These are phyloP conservation scores for Peromyscus eremicus DNA, from an alignment of 2,797 vertebrate genomes.

Conservation along the genomic window DNA sequence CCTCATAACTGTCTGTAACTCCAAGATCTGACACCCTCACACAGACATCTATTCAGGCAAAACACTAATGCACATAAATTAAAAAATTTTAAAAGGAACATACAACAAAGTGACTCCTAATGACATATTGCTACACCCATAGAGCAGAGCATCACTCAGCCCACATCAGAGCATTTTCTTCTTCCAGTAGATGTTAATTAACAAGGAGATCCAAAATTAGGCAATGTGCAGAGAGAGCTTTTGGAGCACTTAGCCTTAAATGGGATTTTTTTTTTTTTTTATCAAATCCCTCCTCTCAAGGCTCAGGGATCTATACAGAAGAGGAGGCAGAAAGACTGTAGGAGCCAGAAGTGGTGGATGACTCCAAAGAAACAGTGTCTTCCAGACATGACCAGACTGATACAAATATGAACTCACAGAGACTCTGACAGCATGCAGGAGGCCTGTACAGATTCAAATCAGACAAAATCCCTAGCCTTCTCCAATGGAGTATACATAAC, in stretches of 20 bases:
- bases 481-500: background rate
- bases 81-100: background rate
- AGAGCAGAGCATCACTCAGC: background rate
- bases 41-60: background rate
- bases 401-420: background rate
- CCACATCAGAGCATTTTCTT: background rate
- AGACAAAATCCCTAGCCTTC: background rate
- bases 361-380: background rate
- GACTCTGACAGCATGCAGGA: background rate
- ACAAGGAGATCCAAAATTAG: background rate
- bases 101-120: no score
- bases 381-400: background rate
- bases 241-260: background rate
- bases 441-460: background rate
- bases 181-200: background rate
- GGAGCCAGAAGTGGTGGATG: background rate
- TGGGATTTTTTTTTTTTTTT: background rate
- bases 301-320: background rate
- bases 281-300: background rate
- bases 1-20: background rate
- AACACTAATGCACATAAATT: background rate
- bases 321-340: background rate
- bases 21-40: background rate
- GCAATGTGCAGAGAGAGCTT: background rate
- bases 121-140: background rate